Evolutionary conservation across 1,140 invertebrate species (phyloP).

Genomic region (Drosophila athabasca): DNA sequence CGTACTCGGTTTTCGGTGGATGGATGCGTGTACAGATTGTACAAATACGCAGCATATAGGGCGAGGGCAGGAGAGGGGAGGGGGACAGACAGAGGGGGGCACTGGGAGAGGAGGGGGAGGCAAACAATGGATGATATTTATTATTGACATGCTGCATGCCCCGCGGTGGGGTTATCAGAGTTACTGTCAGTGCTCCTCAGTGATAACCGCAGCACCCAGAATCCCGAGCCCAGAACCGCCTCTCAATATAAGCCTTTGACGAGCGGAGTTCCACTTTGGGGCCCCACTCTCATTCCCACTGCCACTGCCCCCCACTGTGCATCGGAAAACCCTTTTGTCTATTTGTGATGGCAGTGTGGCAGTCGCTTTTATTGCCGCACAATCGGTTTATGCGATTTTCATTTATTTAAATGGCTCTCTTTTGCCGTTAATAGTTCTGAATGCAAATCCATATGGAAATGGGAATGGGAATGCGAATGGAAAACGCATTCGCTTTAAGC

Average conservation of each 20-base stretch:
- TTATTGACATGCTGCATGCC: slow-evolving; percentile 65
- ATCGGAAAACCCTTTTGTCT: slow-evolving; percentile 23
- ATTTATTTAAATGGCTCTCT: slow-evolving; percentile 70
- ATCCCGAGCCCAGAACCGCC: background rate
- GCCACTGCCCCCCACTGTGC: no score
- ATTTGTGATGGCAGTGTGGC: slow-evolving; percentile 55
- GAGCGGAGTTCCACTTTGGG: slow-evolving; percentile 7
- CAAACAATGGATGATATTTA: slow-evolving; percentile 80
- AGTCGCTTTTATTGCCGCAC: slow-evolving; percentile 39
- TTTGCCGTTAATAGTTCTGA: slow-evolving; percentile 45
- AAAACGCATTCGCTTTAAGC: slow-evolving; percentile 39
- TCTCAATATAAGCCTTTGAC: slow-evolving; percentile 64
- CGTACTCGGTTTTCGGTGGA: background rate
- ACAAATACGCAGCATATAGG: slow-evolving; percentile 3
- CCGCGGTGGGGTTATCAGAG: slow-evolving; percentile 73
- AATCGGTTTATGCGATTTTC: slow-evolving; percentile 72
- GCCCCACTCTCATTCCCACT: background rate
- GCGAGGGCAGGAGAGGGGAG: slow-evolving; percentile 3
- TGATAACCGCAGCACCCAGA: slow-evolving; percentile 59
- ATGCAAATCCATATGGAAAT: slow-evolving; percentile 14
- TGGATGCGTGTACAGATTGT: slow-evolving; percentile 15
- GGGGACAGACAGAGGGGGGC: no score
- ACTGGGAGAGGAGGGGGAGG: slow-evolving; percentile 5
- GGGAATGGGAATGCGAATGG: slow-evolving; percentile 23
- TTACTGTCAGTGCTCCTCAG: slow-evolving; percentile 53